Percentiles rank a stretch among this genome's conserved stretches.
These are phyloP conservation scores for Clarias macrocephalus DNA, from an alignment of 2,113 vertebrate genomes.

Conservation along the genomic window DNA sequence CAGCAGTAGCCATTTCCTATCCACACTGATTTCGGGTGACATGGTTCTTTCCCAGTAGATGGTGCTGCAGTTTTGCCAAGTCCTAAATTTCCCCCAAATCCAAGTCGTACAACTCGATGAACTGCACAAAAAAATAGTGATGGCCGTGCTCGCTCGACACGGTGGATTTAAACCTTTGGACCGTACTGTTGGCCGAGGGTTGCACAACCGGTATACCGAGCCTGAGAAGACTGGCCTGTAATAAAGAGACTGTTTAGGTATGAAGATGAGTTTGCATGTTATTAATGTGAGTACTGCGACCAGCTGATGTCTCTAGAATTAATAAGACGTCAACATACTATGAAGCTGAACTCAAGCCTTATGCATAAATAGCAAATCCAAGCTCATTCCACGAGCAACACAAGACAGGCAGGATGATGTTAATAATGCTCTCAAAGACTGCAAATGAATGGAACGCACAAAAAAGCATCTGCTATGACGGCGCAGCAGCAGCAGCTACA, in stretches of 20 bases:
- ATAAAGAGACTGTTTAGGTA: background rate
- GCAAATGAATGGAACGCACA: slow-evolving; percentile 26
- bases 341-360: background rate
- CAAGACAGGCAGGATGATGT: background rate
- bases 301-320: background rate
- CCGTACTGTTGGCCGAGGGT: background rate
- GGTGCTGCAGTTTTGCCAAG: slow-evolving; percentile 6
- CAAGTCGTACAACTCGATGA: background rate
- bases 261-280: background rate
- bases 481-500: slow-evolving; percentile 27
- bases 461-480: slow-evolving; percentile 19
- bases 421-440: slow-evolving; percentile 15
- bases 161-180: background rate
- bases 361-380: background rate
- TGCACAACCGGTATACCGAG: background rate
- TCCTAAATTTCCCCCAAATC: background rate
- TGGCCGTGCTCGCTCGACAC: background rate
- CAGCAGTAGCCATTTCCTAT: background rate
- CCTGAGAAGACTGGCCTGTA: background rate
- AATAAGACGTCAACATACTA: background rate
- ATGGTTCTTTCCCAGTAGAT: slow-evolving; percentile 24
- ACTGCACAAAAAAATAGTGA: background rate
- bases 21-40: background rate
- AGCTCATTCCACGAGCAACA: background rate
- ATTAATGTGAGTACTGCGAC: background rate